A percentile compares a stretch with the other conserved stretches of the same genome.
phyloP scores from a whole-genome alignment of 2,113 vertebrate species.

The Sciurus niger region DNA sequence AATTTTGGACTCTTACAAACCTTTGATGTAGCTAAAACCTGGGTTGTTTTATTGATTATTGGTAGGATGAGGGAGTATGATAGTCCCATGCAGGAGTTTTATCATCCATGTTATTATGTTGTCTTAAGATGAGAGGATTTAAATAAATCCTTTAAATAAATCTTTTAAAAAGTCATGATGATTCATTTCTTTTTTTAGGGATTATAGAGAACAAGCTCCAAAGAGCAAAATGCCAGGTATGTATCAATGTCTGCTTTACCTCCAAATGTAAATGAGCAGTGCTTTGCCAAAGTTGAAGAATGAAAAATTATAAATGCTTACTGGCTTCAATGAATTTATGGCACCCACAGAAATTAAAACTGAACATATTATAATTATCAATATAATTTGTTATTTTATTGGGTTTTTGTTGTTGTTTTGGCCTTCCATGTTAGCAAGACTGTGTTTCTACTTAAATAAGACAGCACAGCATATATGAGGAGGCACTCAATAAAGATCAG shows the following conservation, averaged over 20 bases:
- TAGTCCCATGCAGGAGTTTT: not conserved
- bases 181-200: conserved; percentile 84
- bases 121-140: not conserved
- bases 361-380: not conserved
- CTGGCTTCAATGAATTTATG: not conserved
- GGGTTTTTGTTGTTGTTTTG: not conserved
- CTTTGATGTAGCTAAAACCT: not conserved
- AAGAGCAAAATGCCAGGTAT: conserved; percentile 84
- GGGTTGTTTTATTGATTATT: not conserved
- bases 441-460: not conserved
- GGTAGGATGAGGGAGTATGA: not conserved
- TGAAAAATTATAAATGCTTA: not conserved
- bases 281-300: not conserved
- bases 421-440: not conserved
- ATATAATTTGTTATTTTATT: conserved; percentile 40
- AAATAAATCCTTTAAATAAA: not conserved
- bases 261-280: not conserved
- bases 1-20: not conserved
- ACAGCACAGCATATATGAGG: not conserved
- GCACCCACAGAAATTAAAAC: not conserved
- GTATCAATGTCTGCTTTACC: conserved; percentile 58
- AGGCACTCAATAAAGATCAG: not conserved
- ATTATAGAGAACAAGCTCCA: conserved; percentile 76
- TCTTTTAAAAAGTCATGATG: conserved; percentile 32
- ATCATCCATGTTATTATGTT: not conserved